Evolutionary conservation across 2,888 invertebrate species (phyloP).

Genomic region (Chirona hameri): DNA sequence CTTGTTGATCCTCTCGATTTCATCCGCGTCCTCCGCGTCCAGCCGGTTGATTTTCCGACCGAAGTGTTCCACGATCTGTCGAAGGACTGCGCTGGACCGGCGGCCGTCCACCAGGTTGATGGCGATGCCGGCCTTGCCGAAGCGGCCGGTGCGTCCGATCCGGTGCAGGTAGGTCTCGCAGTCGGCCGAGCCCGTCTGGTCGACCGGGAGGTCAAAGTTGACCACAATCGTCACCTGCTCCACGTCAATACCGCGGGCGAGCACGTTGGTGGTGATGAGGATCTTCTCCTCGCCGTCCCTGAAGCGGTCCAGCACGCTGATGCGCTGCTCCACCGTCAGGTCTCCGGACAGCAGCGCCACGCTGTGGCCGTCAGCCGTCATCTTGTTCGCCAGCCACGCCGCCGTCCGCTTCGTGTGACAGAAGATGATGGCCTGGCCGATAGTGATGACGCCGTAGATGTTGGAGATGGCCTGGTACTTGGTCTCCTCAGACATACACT

Average conservation of each 20-base stretch:
- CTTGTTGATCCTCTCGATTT: too few species aligned
- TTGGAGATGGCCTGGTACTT: conserved; percentile 93
- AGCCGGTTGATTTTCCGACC: conserved; percentile 48
- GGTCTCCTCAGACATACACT: conserved; percentile 74
- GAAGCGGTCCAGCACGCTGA: conserved; percentile 86
- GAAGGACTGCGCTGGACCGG: conserved; percentile 66
- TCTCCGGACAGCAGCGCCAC: conserved; percentile 92
- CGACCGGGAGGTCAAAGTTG: conserved; percentile 94
- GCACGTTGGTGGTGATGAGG: conserved; percentile 73
- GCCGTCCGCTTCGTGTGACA: conserved; percentile 81
- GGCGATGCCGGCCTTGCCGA: conserved; percentile 94
- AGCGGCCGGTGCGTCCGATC: conserved; percentile 95
- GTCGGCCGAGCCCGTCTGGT: conserved; percentile 74
- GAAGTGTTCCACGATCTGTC: conserved; percentile 81
- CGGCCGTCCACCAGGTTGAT: conserved; percentile 89
- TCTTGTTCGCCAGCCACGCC: conserved; percentile 79
- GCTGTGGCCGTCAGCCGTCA: conserved; percentile 88
- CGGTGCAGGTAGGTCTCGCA: conserved; percentile 97
- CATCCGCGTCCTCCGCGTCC: too few species aligned
- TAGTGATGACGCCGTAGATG: conserved; percentile 91
- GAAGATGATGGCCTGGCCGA: conserved; percentile 98
- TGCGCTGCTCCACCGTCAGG: conserved; percentile 86
- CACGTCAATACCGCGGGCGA: conserved; percentile 49
- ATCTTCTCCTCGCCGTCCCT: conserved; percentile 89
- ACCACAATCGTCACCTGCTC: conserved; percentile 84